Percentiles rank a stretch among this genome's conserved stretches.
phyloP scores from a whole-genome alignment of 23 tunicate species.

The Pegea sp. region DNA sequence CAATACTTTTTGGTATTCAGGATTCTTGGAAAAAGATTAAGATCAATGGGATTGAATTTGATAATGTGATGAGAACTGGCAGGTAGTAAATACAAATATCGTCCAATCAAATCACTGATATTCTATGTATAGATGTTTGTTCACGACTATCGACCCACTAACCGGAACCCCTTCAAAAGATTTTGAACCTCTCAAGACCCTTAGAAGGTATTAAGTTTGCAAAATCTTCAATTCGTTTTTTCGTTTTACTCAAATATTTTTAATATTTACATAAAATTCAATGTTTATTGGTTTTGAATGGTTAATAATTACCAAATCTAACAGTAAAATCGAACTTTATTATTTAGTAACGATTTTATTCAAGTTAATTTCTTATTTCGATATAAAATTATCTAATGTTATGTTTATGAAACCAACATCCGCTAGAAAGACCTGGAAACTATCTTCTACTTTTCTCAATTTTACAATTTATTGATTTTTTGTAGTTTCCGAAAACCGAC shows the following conservation, averaged over 20 bases:
- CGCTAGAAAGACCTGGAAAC: too few relatives aligned
- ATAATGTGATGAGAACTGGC: background rate
- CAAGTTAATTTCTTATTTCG: too few relatives aligned
- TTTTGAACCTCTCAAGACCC: constrained; percentile 20
- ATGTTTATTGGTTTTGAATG: too few relatives aligned
- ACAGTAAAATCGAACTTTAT: too few relatives aligned
- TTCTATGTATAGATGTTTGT: constrained; percentile 35
- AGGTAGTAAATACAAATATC: too few relatives aligned
- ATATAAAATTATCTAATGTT: too few relatives aligned
- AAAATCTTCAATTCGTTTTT: background rate
- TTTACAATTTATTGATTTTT: too few relatives aligned
- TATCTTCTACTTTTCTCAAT: too few relatives aligned
- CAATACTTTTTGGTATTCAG: background rate
- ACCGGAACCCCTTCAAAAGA: constrained; percentile 17
- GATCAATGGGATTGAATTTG: background rate
- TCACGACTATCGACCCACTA: constrained; percentile 49
- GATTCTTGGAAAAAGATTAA: background rate
- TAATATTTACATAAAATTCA: background rate
- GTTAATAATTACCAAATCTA: too few relatives aligned
- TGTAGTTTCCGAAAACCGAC: constrained; percentile 7
- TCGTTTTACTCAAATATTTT: background rate
- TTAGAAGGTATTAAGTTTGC: constrained; percentile 2
- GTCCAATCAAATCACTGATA: too few relatives aligned
- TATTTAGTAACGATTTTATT: too few relatives aligned
- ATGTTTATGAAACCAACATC: too few relatives aligned